Conservation (phyloP, 2,113 vertebrate species). For the Lepisosteus osseus region DNA sequence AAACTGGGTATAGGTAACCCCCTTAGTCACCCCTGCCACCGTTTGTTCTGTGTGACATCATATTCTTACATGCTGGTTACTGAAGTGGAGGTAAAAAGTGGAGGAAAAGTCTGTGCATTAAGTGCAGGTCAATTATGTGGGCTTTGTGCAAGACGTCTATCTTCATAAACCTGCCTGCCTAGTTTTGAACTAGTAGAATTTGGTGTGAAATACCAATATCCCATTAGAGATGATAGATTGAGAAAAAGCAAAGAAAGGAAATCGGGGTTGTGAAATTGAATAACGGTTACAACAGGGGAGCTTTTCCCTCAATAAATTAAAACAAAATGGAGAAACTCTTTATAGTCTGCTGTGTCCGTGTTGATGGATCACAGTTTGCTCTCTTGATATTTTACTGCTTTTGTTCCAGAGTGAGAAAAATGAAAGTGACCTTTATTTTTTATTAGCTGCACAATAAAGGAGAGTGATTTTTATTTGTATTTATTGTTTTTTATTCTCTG, state of each 20-base stretch:
- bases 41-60: too few species aligned
- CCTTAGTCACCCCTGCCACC: too few species aligned
- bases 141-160: constrained; percentile 2
- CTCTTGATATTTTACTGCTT: neutral
- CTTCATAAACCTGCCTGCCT: neutral
- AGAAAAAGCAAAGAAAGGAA: neutral
- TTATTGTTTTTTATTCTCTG: neutral
- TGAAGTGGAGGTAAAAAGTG: too few species aligned
- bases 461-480: neutral
- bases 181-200: neutral
- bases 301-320: neutral
- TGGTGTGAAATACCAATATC: neutral
- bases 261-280: neutral
- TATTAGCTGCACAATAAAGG: neutral
- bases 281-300: neutral
- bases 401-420: neutral
- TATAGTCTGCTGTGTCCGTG: neutral
- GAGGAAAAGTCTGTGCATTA: too few species aligned
- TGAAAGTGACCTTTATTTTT: neutral
- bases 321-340: neutral
- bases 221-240: constrained; percentile 8
- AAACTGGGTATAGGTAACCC: too few species aligned
- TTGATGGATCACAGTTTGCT: neutral
- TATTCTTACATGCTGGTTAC: too few species aligned
- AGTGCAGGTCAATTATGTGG: neutral